Evolutionary conservation across 2,888 invertebrate species (phyloP).

Genomic region (Drosophila villosipedis): DNA sequence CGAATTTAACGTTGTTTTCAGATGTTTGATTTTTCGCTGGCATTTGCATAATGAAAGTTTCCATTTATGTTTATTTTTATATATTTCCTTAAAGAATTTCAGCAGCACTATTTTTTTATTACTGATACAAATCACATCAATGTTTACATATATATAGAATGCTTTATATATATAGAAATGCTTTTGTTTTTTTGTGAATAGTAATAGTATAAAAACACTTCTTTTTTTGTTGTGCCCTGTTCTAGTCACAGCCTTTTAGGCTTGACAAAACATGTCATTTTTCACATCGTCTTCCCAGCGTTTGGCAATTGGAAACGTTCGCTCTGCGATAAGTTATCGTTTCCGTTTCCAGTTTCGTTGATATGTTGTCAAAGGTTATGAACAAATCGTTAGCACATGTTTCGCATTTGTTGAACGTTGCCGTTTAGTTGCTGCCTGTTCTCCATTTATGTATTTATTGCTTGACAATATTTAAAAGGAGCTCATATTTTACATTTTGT

Average conservation of each 20-base stretch:
- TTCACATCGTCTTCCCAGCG: slow-evolving; percentile 13
- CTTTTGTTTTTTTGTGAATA: neutral
- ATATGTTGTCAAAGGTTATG: slow-evolving; percentile 58
- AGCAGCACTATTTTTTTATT: neutral
- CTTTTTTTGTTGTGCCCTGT: neutral
- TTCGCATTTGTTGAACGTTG: slow-evolving; percentile 40
- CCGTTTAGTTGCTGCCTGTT: slow-evolving; percentile 14
- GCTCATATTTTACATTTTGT: slow-evolving; percentile 48
- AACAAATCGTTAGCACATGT: slow-evolving; percentile 66
- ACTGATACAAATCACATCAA: neutral
- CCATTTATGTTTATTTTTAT: neutral
- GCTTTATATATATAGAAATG: neutral
- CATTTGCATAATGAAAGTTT: neutral
- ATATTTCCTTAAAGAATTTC: neutral
- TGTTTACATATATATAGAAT: neutral
- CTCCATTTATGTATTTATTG: slow-evolving; percentile 41
- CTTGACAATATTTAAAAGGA: slow-evolving; percentile 34
- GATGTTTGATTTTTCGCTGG: neutral
- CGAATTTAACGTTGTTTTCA: neutral
- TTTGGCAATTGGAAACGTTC: slow-evolving; percentile 43
- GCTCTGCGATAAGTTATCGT: slow-evolving; percentile 41
- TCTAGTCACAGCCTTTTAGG: slow-evolving; percentile 4
- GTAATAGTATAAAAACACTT: neutral
- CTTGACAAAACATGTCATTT: slow-evolving; percentile 22
- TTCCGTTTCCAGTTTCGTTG: slow-evolving; percentile 22